Evolutionary conservation across 2,113 vertebrate genomes (phyloP), one percentile per base, ranked within the genome.

Genomic region (Redunca redunca): DNA sequence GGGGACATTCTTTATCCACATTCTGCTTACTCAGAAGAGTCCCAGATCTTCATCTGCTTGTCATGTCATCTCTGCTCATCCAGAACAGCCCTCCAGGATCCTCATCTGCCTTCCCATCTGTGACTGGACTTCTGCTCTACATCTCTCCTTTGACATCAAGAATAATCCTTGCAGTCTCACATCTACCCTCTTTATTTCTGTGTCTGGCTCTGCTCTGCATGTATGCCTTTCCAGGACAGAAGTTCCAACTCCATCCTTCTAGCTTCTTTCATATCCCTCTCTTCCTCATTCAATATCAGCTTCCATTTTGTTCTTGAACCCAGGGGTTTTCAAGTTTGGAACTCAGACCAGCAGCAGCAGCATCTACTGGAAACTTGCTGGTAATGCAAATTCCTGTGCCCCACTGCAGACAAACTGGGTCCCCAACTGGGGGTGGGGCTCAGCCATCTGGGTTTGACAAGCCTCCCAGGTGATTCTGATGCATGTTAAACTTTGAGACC

Each of bases 141-240:
- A 13, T 6, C 26, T 96, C 19, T 55, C 33, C 14, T 60, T 84
- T n/a, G 6, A 43, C 13, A 10, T 33, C 43, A 28, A 64, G 30
- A 58, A 53, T 6, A 1, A 7, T 7, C 3, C 7, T 60, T 6
- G 7, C 0, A 17, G 30, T 23, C 13, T 80, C 60, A 17, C 7
- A 33, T 25, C 6, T 25, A 6, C 17, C 50, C 1, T 40, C 3
- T 0, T 67, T 36, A 71, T n/a, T 26, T 78, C 43, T 46, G 9
- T 25, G 9, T 40, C 40, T 43, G 30, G 4, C 40, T 90, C 15
- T 60, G 19, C 17, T 62, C 19, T 36, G 21, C 25, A 40, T 83
- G 28, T 62, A 40, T 15, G 87, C 36, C 7, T 92, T 87, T 53
- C 25, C 7, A 17, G 15, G 8, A 64, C 2, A 36, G 21, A 85